Base-by-base conservation (phyloP, 37 sponge, comb jelly and placozoan genomes). In the Theonella swinhoei region DNA sequence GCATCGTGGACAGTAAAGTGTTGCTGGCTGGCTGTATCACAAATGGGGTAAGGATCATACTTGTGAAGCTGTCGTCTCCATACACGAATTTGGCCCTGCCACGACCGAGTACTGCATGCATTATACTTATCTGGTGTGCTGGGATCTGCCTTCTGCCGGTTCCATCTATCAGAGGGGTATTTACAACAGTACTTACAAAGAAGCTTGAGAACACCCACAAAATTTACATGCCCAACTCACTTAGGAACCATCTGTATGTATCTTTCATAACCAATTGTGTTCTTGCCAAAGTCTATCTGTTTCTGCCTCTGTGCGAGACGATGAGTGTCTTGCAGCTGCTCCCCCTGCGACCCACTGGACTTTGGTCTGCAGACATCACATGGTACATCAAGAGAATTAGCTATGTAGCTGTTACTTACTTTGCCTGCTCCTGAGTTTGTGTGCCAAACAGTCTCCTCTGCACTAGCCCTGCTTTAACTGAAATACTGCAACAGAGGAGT, bases 271-370 rank as follows among this genome's bases (percentile, higher is more conserved):
- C 94, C 97, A 1, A 87, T 32, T 11, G 97, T 97, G 68, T 97
- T 97, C 86, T 94, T 97, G 24, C 97, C 97, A 78, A 66, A 95
- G 73, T 94, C 95, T 62, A 97, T 74, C 79, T 97, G 97, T 42
- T 95, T 97, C 81, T 94, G 93, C 72, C 97, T 77, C 81, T 91
- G 90, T 29, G 60, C 78, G 20, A 93, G 40, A 33, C 80, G 78
- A 32, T 96, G 94, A 11, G 67, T 39, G 47, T 89, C 87, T 31
- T 76, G 74, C 65, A 83, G 39, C 76, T 59, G 4, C 26, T 64
- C 76, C 23, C 28, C 42, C 25, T 19, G 19, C 26, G 28, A 2
- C 28, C 40, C 67, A 24, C n/a, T n/a, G n/a, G n/a, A n/a, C n/a
- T n/a, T n/a, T n/a, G n/a, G n/a, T n/a, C n/a, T n/a, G n/a, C n/a